Evolutionary conservation across 2,888 invertebrate species (phyloP).

Genomic region (Yponomeuta plumbellus): DNA sequence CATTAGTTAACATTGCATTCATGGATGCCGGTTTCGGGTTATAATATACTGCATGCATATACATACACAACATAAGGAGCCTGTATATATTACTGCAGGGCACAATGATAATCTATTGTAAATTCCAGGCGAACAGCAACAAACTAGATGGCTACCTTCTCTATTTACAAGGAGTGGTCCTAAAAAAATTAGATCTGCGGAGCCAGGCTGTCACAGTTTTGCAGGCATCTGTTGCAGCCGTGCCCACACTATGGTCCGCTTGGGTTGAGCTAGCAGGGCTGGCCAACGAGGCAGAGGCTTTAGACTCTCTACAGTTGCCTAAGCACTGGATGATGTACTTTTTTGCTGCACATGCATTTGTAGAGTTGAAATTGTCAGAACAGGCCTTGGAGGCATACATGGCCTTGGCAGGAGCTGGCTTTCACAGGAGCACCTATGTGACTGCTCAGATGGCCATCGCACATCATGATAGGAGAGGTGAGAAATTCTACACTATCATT

Average conservation of each 20-base stretch:
- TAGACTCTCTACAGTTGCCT: slow-evolving; percentile 81
- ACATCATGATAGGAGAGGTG: slow-evolving; percentile 93
- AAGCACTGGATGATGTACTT: slow-evolving; percentile 97
- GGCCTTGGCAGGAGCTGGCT: slow-evolving; percentile 85
- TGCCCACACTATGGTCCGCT: slow-evolving; percentile 95
- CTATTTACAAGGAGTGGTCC: slow-evolving; percentile 92
- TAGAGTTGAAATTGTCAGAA: slow-evolving; percentile 92
- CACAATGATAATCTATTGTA: neutral
- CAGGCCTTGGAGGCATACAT: slow-evolving; percentile 91
- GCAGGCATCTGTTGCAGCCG: slow-evolving; percentile 84
- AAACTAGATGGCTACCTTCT: slow-evolving; percentile 91
- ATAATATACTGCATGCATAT: too few species aligned
- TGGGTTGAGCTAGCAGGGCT: slow-evolving; percentile 95
- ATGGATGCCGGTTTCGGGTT: too few species aligned
- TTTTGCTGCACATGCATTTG: slow-evolving; percentile 92
- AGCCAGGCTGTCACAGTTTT: slow-evolving; percentile 87
- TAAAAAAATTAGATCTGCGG: slow-evolving; percentile 89
- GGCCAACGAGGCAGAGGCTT: slow-evolving; percentile 87
- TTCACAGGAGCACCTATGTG: slow-evolving; percentile 91
- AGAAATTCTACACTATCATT: slow-evolving; percentile 21
- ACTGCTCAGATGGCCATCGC: slow-evolving; percentile 94
- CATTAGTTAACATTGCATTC: too few species aligned
- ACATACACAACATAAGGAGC: too few species aligned
- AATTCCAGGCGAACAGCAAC: slow-evolving; percentile 72
- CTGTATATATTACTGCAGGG: too few species aligned